Conservation (phyloP, 1,140 invertebrate genomes). For the Lanistes nyassanus region DNA sequence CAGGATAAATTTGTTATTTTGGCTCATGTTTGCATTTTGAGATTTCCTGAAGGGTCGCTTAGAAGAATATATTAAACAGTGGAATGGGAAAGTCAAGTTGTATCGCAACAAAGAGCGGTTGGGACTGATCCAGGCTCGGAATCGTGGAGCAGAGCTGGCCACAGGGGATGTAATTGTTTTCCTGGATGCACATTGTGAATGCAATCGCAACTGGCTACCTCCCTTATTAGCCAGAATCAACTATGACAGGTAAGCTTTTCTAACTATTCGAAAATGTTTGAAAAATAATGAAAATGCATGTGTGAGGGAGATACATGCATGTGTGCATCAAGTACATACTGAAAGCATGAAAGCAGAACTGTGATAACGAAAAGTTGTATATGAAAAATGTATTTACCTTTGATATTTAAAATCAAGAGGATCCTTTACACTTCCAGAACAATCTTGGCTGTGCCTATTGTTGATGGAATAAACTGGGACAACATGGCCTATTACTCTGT, state of each 20-base stretch:
- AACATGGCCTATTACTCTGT: slow-evolving; percentile 91
- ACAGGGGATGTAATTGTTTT: slow-evolving; percentile 97
- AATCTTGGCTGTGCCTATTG: slow-evolving; percentile 96
- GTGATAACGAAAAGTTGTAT: too few species aligned
- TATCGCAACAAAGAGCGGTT: slow-evolving; percentile 82
- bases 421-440: slow-evolving; percentile 68
- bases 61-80: slow-evolving; percentile 80
- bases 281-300: too few species aligned
- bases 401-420: too few species aligned
- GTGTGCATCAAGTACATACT: too few species aligned
- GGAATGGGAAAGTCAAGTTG: slow-evolving; percentile 86
- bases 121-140: slow-evolving; percentile 94
- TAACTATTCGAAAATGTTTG: too few species aligned
- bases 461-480: slow-evolving; percentile 90
- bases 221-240: slow-evolving; percentile 94
- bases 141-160: slow-evolving; percentile 91
- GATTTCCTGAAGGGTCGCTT: slow-evolving; percentile 88
- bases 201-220: slow-evolving; percentile 93
- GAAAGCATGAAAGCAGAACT: too few species aligned
- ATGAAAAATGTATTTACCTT: too few species aligned
- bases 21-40: slow-evolving; percentile 62
- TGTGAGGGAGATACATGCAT: too few species aligned
- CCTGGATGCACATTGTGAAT: slow-evolving; percentile 88
- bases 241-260: slow-evolving; percentile 84
- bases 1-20: too few species aligned